Conservation (phyloP, 2,113 vertebrate genomes). For the Corydoras maculifer region DNA sequence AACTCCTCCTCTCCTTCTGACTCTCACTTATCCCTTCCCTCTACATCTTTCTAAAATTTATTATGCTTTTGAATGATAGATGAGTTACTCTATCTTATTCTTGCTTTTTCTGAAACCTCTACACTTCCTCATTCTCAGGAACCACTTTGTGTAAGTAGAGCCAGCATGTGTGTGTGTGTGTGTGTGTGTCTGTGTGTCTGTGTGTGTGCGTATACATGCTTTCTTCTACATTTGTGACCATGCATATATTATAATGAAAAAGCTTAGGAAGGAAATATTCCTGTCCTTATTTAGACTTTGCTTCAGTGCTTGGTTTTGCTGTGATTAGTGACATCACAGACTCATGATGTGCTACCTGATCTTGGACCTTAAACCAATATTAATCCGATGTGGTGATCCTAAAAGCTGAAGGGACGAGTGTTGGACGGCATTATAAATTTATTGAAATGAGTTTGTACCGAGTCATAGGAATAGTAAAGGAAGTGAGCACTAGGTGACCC, state of each 20-base stretch:
- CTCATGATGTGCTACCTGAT: too few species aligned
- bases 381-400: not conserved
- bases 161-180: slow-evolving; percentile 4
- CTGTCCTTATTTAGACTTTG: too few species aligned
- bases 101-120: slow-evolving; percentile 37
- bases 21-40: slow-evolving; percentile 25
- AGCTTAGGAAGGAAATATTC: too few species aligned
- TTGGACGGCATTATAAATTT: not conserved
- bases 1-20: slow-evolving; percentile 33
- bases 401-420: not conserved
- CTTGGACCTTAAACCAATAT: too few species aligned
- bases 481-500: not conserved
- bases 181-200: slow-evolving; percentile 1
- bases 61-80: slow-evolving; percentile 56
- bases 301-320: too few species aligned
- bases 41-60: slow-evolving; percentile 49
- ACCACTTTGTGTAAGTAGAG: slow-evolving; percentile 33
- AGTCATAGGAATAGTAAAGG: not conserved
- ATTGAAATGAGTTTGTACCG: not conserved
- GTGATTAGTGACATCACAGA: too few species aligned
- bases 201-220: slow-evolving; percentile 1
- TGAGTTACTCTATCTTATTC: slow-evolving; percentile 52
- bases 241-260: not conserved
- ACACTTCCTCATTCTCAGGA: slow-evolving; percentile 33
- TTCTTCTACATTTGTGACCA: not conserved